Conservation (phyloP, 2,797 vertebrate species). For the Pangasius larnaudii region DNA sequence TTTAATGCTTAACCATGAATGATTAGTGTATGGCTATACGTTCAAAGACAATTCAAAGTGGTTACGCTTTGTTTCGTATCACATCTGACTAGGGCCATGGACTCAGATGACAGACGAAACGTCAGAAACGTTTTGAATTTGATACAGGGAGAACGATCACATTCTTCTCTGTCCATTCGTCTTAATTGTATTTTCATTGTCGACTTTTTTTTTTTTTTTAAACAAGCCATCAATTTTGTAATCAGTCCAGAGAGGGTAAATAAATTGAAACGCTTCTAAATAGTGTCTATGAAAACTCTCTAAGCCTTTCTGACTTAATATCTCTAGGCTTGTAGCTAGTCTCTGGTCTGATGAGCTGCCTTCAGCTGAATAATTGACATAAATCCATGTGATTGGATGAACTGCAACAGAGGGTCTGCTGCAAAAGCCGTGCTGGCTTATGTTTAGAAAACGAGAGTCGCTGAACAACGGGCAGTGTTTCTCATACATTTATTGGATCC, state of each 20-base stretch:
- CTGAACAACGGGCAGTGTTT: not conserved
- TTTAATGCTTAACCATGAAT: not conserved
- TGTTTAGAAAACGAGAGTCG: not conserved
- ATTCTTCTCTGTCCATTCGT: not conserved
- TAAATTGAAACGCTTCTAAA: not conserved
- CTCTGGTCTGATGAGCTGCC: not conserved
- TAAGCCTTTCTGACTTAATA: not conserved
- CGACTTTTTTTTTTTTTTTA: not conserved
- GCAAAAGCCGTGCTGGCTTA: not conserved
- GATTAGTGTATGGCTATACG: not conserved
- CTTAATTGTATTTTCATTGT: not conserved
- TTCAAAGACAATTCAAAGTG: not conserved
- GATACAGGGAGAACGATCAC: not conserved
- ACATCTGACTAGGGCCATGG: not conserved
- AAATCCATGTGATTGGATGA: not conserved
- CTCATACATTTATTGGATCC: not conserved
- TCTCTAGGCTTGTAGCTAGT: not conserved
- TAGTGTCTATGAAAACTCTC: not conserved
- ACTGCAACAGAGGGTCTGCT: not conserved
- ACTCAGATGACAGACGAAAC: not conserved
- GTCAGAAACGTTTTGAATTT: too few species aligned
- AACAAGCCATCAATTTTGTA: not conserved
- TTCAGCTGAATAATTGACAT: not conserved
- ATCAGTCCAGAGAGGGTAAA: not conserved
- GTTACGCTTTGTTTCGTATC: not conserved